Evolutionary conservation across 2,888 invertebrate genomes (phyloP), one percentile per base, ranked within the genome.

Genomic region (Fissipunctia ypsillon): DNA sequence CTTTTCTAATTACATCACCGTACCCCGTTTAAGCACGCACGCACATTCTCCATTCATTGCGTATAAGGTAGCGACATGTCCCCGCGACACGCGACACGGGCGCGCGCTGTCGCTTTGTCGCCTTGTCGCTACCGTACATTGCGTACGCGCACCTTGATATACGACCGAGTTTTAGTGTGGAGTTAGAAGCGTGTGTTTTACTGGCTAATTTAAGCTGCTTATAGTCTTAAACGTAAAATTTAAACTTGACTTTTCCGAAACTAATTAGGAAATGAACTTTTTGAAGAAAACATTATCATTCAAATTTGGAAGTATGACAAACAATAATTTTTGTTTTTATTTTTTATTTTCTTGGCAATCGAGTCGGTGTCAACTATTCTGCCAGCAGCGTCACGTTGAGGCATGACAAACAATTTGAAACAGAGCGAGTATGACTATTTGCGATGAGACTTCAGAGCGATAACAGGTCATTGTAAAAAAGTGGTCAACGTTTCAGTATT

Each of bases 31-130:
- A 84, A 81, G 88, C 76, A 69, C 50, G 69, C 76, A 84, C 82
- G 86, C 85, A 86, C 80, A 80, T 78, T 85, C 78, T 80, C 89
- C 88, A 90, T 91, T 88, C 87, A 89, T 81, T 88, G 90, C 93
- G 90, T 93, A 93, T 93, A 93, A 90, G 93, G 93, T 84, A 88
- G 88, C 88, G 86, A 90, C 91, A 89, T 90, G 92, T 92, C 86
- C 85, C 81, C 14, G 73, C 78, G 88, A 86, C 88, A 86, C 87
- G 87, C 88, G 88, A 91, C 92, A 89, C 70, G 78, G 81, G 84
- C 82, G 76, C 83, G 75, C 83, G 76, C 79, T 81, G 84, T 83
- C 81, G 80, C 73, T 69, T 66, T 83, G 83, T 83, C 73, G 81
- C 84, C 73, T 78, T 78, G 79, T 82, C 84, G 85, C 87, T 88